Conservation (phyloP, 2,888 invertebrate genomes). For the Phortica magna region DNA sequence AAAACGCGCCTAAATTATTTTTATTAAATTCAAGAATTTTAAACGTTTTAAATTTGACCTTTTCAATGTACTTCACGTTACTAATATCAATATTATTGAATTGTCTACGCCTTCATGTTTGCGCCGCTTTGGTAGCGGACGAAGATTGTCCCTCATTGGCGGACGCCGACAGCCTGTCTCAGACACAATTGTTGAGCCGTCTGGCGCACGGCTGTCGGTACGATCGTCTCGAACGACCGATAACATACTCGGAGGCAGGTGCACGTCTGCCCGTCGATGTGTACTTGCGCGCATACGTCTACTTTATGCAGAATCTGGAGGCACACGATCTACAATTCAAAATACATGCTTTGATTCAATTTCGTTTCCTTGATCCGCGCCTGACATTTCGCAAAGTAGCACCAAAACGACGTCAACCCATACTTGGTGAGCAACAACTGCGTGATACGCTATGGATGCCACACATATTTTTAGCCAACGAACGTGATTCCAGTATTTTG, state of each 20-base stretch:
- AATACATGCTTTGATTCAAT: constrained; percentile 88
- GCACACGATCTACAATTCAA: constrained; percentile 92
- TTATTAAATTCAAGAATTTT: background rate
- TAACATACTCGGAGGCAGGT: constrained; percentile 74
- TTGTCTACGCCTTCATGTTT: constrained; percentile 33
- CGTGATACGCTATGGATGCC: constrained; percentile 89
- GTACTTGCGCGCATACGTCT: constrained; percentile 87
- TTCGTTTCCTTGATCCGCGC: constrained; percentile 87
- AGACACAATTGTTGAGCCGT: constrained; percentile 85
- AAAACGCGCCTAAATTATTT: background rate
- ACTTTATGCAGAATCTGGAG: constrained; percentile 90
- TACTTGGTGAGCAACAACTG: constrained; percentile 85
- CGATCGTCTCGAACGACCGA: constrained; percentile 85
- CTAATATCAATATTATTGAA: constrained; percentile 55
- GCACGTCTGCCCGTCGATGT: constrained; percentile 83
- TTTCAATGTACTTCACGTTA: constrained; percentile 49
- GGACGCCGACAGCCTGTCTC: constrained; percentile 82
- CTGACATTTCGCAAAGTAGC: constrained; percentile 84
- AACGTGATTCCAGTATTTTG: constrained; percentile 86
- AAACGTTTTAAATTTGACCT: background rate
- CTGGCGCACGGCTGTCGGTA: constrained; percentile 88
- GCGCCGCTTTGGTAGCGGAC: constrained; percentile 11
- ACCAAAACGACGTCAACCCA: constrained; percentile 82
- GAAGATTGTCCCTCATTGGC: constrained; percentile 80
- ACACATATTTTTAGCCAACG: constrained; percentile 89